These are phyloP conservation scores for Upupa epops DNA, from an alignment of 2,113 vertebrate genomes.

Conservation along the genomic window DNA sequence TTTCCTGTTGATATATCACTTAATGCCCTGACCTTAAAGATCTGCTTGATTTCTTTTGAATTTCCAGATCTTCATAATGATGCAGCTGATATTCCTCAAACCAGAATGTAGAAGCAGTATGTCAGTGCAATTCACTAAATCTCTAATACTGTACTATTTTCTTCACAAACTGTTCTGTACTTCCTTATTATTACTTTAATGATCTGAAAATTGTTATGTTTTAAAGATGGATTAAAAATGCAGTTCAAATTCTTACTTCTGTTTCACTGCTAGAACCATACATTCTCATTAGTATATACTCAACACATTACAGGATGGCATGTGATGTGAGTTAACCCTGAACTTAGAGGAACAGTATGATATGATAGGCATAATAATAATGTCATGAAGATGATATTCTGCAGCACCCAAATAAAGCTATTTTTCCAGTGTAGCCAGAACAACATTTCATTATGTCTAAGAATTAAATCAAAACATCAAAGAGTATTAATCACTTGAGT, in stretches of 20 bases:
- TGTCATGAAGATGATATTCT: neutral
- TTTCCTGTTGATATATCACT: neutral
- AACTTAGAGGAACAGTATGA: neutral
- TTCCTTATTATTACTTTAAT: neutral
- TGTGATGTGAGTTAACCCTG: neutral
- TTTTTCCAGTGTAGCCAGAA: neutral
- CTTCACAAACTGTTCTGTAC: neutral
- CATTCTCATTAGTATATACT: neutral
- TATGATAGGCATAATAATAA: neutral
- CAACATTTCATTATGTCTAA: neutral
- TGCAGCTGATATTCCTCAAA: neutral
- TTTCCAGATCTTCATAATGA: neutral
- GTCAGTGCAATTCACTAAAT: neutral
- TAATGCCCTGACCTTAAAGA: neutral
- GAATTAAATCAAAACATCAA: neutral
- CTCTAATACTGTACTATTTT: neutral
- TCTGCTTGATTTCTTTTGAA: neutral
- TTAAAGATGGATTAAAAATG: neutral
- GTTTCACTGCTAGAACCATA: neutral
- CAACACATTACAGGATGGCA: accelerated
- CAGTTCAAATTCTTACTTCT: neutral
- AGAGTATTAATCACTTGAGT: neutral
- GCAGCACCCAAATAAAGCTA: neutral
- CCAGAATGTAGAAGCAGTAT: neutral
- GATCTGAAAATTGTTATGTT: neutral